Percentiles rank a stretch among this genome's conserved stretches.
These are phyloP conservation scores for Anthonomus grandis DNA, from an alignment of 1,140 invertebrate species.

Conservation along the genomic window DNA sequence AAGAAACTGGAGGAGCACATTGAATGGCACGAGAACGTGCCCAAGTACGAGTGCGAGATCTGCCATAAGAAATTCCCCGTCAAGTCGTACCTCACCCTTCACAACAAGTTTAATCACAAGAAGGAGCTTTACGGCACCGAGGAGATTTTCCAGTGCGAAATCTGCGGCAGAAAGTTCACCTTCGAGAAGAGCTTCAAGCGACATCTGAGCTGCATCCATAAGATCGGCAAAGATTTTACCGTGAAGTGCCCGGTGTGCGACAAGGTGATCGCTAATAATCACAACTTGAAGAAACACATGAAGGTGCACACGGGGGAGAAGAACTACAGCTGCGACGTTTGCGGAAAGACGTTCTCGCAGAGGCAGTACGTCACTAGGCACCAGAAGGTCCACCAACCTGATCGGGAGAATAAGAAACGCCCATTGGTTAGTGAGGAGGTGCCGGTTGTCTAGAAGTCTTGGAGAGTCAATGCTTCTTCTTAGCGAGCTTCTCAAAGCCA, in stretches of 20 bases:
- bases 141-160: conserved; percentile 31
- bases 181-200: conserved; percentile 36
- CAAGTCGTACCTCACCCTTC: conserved; percentile 45
- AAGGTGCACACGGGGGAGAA: conserved; percentile 77
- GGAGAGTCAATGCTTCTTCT: no score
- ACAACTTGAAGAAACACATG: conserved; percentile 52
- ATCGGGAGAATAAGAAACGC: conserved; percentile 4
- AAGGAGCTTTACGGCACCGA: conserved; percentile 32
- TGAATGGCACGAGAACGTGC: conserved; percentile 38
- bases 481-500: no score
- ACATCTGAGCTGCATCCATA: conserved; percentile 36
- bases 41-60: conserved; percentile 47
- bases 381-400: conserved; percentile 17
- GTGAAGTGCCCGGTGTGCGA: conserved; percentile 37
- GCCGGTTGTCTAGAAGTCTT: not conserved
- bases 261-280: conserved; percentile 38
- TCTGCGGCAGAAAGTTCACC: conserved; percentile 38
- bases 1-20: conserved; percentile 48
- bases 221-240: conserved; percentile 33
- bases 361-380: conserved; percentile 21
- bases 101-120: conserved; percentile 41
- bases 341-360: conserved; percentile 72
- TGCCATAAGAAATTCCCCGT: conserved; percentile 51
- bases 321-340: conserved; percentile 72
- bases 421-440: not conserved